Percentiles rank a stretch among this genome's conserved stretches.
Evolutionary conservation across 1,140 invertebrate genomes (phyloP).

Genomic region (Helicoverpa zea): DNA sequence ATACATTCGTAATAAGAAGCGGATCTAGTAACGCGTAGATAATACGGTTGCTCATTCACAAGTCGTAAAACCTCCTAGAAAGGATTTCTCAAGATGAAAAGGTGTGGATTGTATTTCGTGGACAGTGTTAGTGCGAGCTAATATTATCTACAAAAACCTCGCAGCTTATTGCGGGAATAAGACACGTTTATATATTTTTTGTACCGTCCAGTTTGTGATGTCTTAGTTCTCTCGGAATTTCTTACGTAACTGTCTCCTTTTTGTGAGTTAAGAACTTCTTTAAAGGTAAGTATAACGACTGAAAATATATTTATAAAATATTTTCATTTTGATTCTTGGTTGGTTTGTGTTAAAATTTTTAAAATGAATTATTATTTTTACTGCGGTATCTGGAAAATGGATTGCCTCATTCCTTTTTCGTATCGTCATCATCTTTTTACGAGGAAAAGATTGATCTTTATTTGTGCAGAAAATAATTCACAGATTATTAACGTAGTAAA

Average conservation of each 20-base stretch:
- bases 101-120: constrained; percentile 20
- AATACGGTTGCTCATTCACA: constrained; percentile 29
- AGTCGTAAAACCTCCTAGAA: constrained; percentile 24
- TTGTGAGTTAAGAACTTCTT: constrained; percentile 8
- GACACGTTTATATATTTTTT: constrained; percentile 3
- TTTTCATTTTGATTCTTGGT: no score
- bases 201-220: background rate
- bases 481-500: no score
- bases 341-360: no score
- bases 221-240: constrained; percentile 5
- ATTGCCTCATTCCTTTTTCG: no score
- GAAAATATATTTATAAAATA: background rate
- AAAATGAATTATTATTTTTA: no score
- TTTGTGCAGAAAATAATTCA: no score
- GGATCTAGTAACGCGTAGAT: constrained; percentile 35
- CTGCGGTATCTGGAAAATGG: no score
- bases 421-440: no score
- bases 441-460: no score
- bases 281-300: constrained; percentile 4
- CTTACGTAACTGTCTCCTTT: background rate
- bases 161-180: constrained; percentile 22
- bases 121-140: constrained; percentile 6
- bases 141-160: constrained; percentile 33
- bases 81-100: constrained; percentile 43
- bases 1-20: constrained; percentile 32